These are phyloP conservation scores for Melanogrammus aeglefinus DNA, from an alignment of 2,797 vertebrate species.

Conservation along the genomic window DNA sequence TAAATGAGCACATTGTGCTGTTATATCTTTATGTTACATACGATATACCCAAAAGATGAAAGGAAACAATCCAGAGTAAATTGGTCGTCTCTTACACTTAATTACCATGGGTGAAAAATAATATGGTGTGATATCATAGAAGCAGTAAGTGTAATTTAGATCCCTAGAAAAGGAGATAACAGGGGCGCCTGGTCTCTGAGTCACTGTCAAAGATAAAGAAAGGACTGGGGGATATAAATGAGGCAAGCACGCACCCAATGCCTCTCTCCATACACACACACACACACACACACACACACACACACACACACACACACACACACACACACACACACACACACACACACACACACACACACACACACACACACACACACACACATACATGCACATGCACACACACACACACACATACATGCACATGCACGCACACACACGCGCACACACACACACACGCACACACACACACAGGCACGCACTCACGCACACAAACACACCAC, in stretches of 20 bases:
- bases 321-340: too few species aligned
- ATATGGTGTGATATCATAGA: neutral
- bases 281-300: too few species aligned
- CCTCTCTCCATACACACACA: neutral
- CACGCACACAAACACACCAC: slow-evolving; percentile 28
- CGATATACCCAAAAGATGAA: neutral
- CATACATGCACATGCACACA: too few species aligned
- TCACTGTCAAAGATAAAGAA: neutral
- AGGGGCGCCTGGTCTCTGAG: neutral
- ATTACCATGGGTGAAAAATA: neutral
- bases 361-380: too few species aligned
- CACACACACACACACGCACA: slow-evolving; percentile 22
- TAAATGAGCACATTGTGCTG: neutral
- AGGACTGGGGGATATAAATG: neutral
- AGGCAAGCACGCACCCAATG: neutral
- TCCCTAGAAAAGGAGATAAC: neutral
- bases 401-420: too few species aligned
- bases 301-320: too few species aligned
- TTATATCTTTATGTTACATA: neutral
- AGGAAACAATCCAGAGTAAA: neutral
- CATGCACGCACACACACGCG: neutral
- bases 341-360: too few species aligned
- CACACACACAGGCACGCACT: slow-evolving; percentile 21
- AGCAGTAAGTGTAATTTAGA: neutral
- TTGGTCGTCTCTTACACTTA: neutral